Percentiles rank a stretch among this genome's conserved stretches.
Conservation (phyloP, 2,797 vertebrate genomes). For the Natrix natrix region DNA sequence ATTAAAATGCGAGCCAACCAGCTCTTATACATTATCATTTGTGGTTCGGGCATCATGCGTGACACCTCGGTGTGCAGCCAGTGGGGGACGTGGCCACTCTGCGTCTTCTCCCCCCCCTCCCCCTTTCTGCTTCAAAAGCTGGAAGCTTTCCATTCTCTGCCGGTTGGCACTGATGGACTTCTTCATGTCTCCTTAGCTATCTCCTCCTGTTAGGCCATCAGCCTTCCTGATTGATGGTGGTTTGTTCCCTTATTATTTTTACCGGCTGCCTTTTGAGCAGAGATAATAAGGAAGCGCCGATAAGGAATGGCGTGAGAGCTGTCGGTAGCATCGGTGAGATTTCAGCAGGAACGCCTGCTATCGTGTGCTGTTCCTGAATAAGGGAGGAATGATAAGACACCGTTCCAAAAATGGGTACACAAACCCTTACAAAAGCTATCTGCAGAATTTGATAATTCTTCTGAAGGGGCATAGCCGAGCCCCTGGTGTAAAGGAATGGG, state of each 20-base stretch:
- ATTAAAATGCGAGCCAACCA: neutral
- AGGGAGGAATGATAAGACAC: slow-evolving; percentile 56
- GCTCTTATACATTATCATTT: too few species aligned
- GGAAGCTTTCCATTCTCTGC: slow-evolving; percentile 1
- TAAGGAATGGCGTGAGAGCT: slow-evolving; percentile 40
- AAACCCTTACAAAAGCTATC: slow-evolving; percentile 51
- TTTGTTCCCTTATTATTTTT: slow-evolving; percentile 40
- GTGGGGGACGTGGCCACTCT: neutral
- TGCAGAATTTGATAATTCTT: slow-evolving; percentile 41
- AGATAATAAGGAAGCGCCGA: neutral
- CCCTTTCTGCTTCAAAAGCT: neutral
- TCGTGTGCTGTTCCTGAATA: slow-evolving; percentile 52
- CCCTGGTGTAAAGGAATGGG: neutral
- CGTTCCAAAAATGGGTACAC: slow-evolving; percentile 51
- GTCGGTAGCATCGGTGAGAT: slow-evolving; percentile 43
- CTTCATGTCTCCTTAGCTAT: neutral
- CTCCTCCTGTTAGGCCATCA: slow-evolving; percentile 13
- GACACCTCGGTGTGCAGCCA: neutral
- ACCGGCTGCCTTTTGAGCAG: slow-evolving; percentile 40
- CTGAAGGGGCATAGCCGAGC: neutral
- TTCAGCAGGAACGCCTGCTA: slow-evolving; percentile 51
- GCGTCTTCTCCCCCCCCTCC: accelerated
- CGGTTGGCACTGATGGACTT: slow-evolving; percentile 4
- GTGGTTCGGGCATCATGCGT: neutral
- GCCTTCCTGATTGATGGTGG: neutral